Evolutionary conservation across 2,888 invertebrate species (phyloP).

Genomic region (Dione juno): DNA sequence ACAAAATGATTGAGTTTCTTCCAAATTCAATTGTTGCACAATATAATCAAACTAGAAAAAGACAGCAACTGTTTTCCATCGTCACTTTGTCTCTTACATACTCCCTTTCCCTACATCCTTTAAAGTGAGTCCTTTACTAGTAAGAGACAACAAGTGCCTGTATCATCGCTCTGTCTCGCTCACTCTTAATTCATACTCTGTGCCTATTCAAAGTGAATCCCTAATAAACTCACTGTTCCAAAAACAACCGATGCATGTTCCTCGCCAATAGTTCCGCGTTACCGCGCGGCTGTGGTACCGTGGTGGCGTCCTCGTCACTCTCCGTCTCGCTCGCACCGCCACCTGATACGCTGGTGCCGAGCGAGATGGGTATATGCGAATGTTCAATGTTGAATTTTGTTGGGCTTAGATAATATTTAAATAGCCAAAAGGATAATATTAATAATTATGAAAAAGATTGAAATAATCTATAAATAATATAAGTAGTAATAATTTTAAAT

Average conservation of each 20-base stretch:
- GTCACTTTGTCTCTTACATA: too few species aligned
- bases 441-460: neutral
- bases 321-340: constrained; percentile 88
- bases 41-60: too few species aligned
- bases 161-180: neutral
- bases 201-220: neutral
- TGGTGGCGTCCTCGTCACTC: constrained; percentile 87
- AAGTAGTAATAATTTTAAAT: too few species aligned
- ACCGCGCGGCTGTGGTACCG: constrained; percentile 63
- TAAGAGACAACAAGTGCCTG: neutral
- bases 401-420: neutral
- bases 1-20: too few species aligned
- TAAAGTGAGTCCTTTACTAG: too few species aligned
- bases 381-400: neutral
- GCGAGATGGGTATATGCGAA: constrained; percentile 54
- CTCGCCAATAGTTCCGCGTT: constrained; percentile 78
- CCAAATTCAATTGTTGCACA: too few species aligned
- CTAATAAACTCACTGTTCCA: constrained; percentile 67
- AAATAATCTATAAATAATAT: too few species aligned
- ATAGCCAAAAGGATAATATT: neutral
- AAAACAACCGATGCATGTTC: constrained; percentile 55
- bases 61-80: too few species aligned
- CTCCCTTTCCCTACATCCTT: too few species aligned
- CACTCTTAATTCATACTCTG: neutral
- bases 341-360: constrained; percentile 74